phyloP scores from a whole-genome alignment of 2,797 vertebrate genomes.

The Falco naumanni region DNA sequence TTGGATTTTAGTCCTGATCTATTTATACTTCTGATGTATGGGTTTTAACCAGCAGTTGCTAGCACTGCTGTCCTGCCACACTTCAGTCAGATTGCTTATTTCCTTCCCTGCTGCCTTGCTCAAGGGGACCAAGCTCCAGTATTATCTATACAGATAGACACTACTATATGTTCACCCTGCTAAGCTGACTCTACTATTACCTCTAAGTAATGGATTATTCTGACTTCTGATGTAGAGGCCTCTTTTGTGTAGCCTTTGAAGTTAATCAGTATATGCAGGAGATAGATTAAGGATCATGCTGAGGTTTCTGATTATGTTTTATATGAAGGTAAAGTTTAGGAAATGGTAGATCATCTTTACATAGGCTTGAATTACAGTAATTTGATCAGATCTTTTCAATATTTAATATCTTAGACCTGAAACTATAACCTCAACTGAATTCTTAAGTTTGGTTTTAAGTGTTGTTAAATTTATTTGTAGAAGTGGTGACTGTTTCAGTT shows the following conservation, averaged over 20 bases:
- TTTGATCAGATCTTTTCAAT: neutral
- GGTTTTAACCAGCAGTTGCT: neutral
- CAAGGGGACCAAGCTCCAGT: neutral
- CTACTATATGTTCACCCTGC: neutral
- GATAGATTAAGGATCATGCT: neutral
- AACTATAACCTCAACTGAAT: neutral
- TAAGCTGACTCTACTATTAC: neutral
- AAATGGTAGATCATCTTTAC: neutral
- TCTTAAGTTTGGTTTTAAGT: neutral
- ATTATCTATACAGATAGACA: neutral
- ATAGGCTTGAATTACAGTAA: neutral
- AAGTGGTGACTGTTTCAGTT: neutral
- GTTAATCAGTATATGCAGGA: neutral
- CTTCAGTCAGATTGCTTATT: neutral
- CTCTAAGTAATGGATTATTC: neutral
- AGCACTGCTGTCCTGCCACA: neutral
- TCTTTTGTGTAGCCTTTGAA: neutral
- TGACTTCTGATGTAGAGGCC: neutral
- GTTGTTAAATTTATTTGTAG: neutral
- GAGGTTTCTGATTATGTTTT: neutral
- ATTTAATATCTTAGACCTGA: neutral
- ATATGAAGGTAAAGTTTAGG: neutral
- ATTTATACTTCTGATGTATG: neutral
- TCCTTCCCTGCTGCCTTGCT: neutral
- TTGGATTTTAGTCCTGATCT: neutral